Evolutionary conservation across 2,113 vertebrate genomes (phyloP).

Genomic region (Solenodon paradoxus): DNA sequence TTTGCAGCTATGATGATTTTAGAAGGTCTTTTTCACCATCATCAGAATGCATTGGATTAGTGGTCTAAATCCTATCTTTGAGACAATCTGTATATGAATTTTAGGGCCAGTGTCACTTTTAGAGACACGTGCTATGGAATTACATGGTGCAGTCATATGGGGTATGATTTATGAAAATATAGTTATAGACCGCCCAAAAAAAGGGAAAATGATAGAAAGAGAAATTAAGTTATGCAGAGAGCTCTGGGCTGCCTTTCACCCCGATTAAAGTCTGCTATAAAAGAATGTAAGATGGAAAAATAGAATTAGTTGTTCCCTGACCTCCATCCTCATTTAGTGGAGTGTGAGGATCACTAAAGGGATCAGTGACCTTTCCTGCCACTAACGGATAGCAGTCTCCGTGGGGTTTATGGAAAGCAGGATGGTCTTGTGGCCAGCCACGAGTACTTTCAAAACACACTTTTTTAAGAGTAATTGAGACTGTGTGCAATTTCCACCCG

Average conservation of each 20-base stretch:
- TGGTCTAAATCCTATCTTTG: background rate
- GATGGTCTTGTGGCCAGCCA: background rate
- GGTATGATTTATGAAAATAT: background rate
- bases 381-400: background rate
- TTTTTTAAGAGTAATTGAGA: background rate
- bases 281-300: background rate
- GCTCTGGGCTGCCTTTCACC: background rate
- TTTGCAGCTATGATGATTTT: background rate
- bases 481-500: background rate
- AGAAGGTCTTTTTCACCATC: background rate
- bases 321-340: background rate
- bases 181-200: background rate
- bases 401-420: accelerated
- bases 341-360: background rate
- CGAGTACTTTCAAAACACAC: background rate
- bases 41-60: background rate
- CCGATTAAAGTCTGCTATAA: background rate
- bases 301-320: background rate
- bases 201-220: background rate
- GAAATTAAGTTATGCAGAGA: background rate
- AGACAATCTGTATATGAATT: background rate
- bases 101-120: background rate
- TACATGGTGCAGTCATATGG: background rate
- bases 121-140: background rate
- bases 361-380: background rate